Conservation (phyloP, 2,113 vertebrate species). For the Piprites chloris region DNA sequence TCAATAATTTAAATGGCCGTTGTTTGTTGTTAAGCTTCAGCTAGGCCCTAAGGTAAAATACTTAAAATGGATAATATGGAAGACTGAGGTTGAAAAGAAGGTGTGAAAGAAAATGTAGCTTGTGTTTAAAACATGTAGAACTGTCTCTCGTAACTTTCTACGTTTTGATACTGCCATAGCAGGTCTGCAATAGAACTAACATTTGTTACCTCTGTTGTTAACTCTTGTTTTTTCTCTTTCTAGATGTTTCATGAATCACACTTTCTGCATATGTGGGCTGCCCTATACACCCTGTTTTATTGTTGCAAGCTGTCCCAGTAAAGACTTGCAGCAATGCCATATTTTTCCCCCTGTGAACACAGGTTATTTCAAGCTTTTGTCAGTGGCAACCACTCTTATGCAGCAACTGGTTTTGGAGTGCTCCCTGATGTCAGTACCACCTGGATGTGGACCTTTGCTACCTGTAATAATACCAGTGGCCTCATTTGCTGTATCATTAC, state of each 20-base stretch:
- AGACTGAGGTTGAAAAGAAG: not conserved
- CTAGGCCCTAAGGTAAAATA: not conserved
- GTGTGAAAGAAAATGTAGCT: not conserved
- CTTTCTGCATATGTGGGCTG: constrained; percentile 73
- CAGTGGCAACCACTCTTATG: constrained; percentile 87
- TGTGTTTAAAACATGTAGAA: not conserved
- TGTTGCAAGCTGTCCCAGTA: constrained; percentile 81
- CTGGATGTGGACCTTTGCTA: constrained; percentile 86
- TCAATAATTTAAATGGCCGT: not conserved
- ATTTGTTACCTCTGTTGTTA: not conserved
- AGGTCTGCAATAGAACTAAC: not conserved
- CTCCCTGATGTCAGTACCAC: constrained; percentile 85
- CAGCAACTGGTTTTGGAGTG: constrained; percentile 87
- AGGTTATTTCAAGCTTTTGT: constrained; percentile 86
- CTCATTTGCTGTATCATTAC: constrained; percentile 89
- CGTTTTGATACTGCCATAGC: not conserved
- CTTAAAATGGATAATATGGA: accelerated
- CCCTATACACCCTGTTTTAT: constrained; percentile 77
- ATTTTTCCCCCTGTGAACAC: constrained; percentile 84
- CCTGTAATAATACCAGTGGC: constrained; percentile 89
- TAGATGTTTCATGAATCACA: constrained; percentile 93
- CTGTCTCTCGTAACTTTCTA: accelerated
- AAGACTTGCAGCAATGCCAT: constrained; percentile 90
- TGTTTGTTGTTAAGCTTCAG: not conserved
- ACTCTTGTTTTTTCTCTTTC: constrained; percentile 12